Conservation (phyloP, 2,797 vertebrate genomes). For the Knipowitschia caucasica region DNA sequence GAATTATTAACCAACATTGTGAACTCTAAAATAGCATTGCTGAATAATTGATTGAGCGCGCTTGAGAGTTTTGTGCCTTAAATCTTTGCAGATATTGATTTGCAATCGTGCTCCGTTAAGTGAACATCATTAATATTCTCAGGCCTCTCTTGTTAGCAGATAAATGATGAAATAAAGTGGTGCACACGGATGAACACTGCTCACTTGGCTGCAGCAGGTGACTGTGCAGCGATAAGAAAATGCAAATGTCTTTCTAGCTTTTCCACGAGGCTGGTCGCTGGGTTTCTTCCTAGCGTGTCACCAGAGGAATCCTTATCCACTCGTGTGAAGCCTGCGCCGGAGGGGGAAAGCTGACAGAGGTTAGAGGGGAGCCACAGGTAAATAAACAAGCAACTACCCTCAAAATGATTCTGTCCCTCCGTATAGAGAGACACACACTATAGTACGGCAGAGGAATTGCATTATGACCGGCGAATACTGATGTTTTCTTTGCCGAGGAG, state of each 20-base stretch:
- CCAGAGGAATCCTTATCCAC: conserved; percentile 11
- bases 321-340: not conserved
- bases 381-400: conserved; percentile 9
- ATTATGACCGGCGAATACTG: not conserved
- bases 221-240: conserved; percentile 25
- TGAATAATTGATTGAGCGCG: conserved; percentile 67
- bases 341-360: conserved; percentile 4
- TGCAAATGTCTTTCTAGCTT: conserved; percentile 27
- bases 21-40: conserved; percentile 62
- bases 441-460: not conserved
- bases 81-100: conserved; percentile 41
- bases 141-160: conserved; percentile 2
- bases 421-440: not conserved
- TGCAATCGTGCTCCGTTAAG: conserved; percentile 19
- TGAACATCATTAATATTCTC: conserved; percentile 7
- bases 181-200: not conserved
- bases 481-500: not conserved
- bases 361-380: not conserved
- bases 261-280: conserved; percentile 22
- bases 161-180: conserved; percentile 5
- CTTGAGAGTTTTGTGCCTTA: conserved; percentile 44
- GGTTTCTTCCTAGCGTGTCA: conserved; percentile 25
- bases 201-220: conserved; percentile 46
- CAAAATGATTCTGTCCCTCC: not conserved
- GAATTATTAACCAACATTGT: conserved; percentile 71